Evolutionary conservation across 2,113 vertebrate species (phyloP).

Genomic region (Ginglymostoma cirratum): DNA sequence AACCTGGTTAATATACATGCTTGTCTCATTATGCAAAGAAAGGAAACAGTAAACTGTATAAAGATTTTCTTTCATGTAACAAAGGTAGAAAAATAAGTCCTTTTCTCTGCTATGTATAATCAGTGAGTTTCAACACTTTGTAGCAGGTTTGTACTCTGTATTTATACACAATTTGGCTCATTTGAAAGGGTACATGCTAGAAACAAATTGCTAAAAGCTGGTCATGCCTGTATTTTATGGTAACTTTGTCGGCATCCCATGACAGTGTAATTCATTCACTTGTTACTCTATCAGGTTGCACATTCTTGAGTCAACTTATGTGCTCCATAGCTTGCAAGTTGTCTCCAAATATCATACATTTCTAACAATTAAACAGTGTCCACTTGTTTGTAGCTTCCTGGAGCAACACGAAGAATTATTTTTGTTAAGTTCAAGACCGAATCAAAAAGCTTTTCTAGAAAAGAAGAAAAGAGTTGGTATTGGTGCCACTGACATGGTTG

Average conservation of each 20-base stretch:
- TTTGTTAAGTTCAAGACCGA: not conserved
- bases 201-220: not conserved
- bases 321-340: not conserved
- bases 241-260: not conserved
- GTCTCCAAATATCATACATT: not conserved
- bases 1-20: slow-evolving; percentile 36
- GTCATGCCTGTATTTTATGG: slow-evolving; percentile 13
- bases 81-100: slow-evolving; percentile 55
- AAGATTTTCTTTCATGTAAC: slow-evolving; percentile 51
- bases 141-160: slow-evolving; percentile 33
- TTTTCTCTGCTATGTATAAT: slow-evolving; percentile 40
- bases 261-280: not conserved
- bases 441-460: not conserved
- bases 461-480: not conserved
- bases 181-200: slow-evolving; percentile 20
- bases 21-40: slow-evolving; percentile 28
- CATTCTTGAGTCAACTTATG: not conserved
- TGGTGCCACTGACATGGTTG: not conserved
- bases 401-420: not conserved
- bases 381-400: not conserved
- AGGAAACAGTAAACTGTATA: slow-evolving; percentile 38
- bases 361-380: not conserved
- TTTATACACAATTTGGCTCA: slow-evolving; percentile 29
- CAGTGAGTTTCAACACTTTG: slow-evolving; percentile 26
- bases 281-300: not conserved